Percentiles rank a stretch among this genome's conserved stretches.
Evolutionary conservation across 2,888 invertebrate genomes (phyloP).

Genomic region (Elegia similella): DNA sequence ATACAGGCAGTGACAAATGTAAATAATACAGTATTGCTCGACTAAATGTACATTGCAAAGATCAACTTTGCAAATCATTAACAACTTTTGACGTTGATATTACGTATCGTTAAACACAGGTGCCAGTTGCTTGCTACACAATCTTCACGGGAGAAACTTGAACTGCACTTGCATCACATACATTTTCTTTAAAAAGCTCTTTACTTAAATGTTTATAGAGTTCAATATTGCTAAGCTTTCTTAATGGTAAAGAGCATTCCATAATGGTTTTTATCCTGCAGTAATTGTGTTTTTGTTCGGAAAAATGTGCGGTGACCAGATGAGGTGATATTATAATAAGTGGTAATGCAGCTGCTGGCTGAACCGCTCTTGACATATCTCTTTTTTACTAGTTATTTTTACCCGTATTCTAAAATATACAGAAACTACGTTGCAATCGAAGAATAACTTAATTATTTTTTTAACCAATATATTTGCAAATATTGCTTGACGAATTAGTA

Average conservation of each 20-base stretch:
- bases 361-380: background rate
- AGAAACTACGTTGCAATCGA: too few relatives aligned
- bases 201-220: background rate
- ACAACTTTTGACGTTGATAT: constrained; percentile 1
- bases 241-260: background rate
- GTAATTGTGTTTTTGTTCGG: constrained; percentile 13
- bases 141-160: constrained; percentile 6
- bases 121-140: constrained; percentile 2
- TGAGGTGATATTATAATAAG: constrained; percentile 14
- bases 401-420: background rate
- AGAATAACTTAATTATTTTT: too few relatives aligned
- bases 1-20: background rate
- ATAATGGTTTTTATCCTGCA: constrained; percentile 9
- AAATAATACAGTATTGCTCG: background rate
- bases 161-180: background rate
- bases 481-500: too few relatives aligned
- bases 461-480: too few relatives aligned
- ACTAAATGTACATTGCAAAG: background rate
- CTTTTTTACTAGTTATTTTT: background rate
- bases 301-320: constrained; percentile 18
- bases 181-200: background rate
- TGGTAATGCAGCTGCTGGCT: constrained; percentile 20
- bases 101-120: constrained; percentile 8
- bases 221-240: background rate
- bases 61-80: background rate